A percentile compares a stretch with the other conserved stretches of the same genome.
Evolutionary conservation across 1,140 invertebrate genomes (phyloP).

Genomic region (Bradysia coprophila): DNA sequence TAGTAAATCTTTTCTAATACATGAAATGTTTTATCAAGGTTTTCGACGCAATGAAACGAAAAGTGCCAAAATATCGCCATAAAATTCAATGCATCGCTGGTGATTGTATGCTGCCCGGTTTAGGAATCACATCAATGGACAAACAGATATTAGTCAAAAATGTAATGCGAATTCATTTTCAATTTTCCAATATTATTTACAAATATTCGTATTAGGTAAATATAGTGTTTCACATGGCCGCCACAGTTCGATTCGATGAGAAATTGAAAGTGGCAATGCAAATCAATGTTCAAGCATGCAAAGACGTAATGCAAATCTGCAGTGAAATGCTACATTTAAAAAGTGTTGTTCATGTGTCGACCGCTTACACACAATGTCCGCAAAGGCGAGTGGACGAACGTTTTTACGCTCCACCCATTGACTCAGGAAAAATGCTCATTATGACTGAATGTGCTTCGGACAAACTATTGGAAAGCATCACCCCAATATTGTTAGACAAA

Average conservation of each 20-base stretch:
- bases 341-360: slow-evolving; percentile 30
- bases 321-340: slow-evolving; percentile 45
- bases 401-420: slow-evolving; percentile 21
- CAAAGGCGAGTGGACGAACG: slow-evolving; percentile 20
- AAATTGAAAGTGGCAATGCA: slow-evolving; percentile 35
- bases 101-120: slow-evolving; percentile 37
- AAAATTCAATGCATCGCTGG: slow-evolving; percentile 42
- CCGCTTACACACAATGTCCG: slow-evolving; percentile 31
- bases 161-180: slow-evolving; percentile 23
- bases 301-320: slow-evolving; percentile 36
- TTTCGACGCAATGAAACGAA: slow-evolving; percentile 31
- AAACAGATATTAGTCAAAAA: slow-evolving; percentile 35
- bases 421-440: slow-evolving; percentile 37
- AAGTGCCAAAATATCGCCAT: slow-evolving; percentile 40
- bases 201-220: slow-evolving; percentile 5
- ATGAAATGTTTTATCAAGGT: too few species aligned
- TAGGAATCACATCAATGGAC: slow-evolving; percentile 39
- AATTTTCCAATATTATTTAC: neutral
- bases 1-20: too few species aligned
- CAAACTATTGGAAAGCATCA: slow-evolving; percentile 40
- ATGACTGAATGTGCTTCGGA: slow-evolving; percentile 28
- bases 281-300: slow-evolving; percentile 44
- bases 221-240: slow-evolving; percentile 43
- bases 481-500: slow-evolving; percentile 41
- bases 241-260: slow-evolving; percentile 47